Base-by-base conservation (phyloP, 2,888 invertebrate genomes). In the Scaptomyza reducta region DNA sequence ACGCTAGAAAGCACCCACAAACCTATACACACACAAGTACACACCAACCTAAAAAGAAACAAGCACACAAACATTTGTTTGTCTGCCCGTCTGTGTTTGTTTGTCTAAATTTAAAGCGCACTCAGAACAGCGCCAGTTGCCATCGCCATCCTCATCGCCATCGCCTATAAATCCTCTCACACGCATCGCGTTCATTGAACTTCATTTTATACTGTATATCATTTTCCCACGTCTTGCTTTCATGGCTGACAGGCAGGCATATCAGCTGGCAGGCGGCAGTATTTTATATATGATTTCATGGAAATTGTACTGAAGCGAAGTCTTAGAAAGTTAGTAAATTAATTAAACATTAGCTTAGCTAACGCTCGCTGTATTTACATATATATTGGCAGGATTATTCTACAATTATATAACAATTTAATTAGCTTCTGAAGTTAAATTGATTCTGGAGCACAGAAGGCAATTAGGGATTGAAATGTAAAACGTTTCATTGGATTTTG, bases 31-130 rank as follows among this genome's bases (percentile, higher is more conserved):
- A 50, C 49, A 67, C 22, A 11, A 44, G 57, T 38, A 40, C 18
- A 47, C n/a, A 54, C 44, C 14, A 44, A 70, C 41, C 1, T 33
- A 59, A 60, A 22, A 16, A 44, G 51, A 55, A 53, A 63, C 51
- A 58, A 41, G 40, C 63, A 72, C 62, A 73, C 74, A 72, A 78
- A 74, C 68, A 71, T 70, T 77, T 80, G 77, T 83, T 80, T 80
- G 74, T 51, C 55, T 46, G 63, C 53, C 51, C 40, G 60, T 74
- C 55, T 79, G 45, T 65, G 66, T 75, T 56, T 77, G 77, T 71
- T 70, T 68, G 71, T 79, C 72, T 71, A 80, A 79, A 83, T 80
- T 83, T 83, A 83, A 83, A 75, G 79, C 77, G 79, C 74, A 82
- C 71, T 82, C 76, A 65, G 45, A 38, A 16, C 50, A 44, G 22